Percentiles rank a stretch among this genome's conserved stretches.
Evolutionary conservation across 2,888 invertebrate genomes (phyloP).

Genomic region (Branchellion lobata): DNA sequence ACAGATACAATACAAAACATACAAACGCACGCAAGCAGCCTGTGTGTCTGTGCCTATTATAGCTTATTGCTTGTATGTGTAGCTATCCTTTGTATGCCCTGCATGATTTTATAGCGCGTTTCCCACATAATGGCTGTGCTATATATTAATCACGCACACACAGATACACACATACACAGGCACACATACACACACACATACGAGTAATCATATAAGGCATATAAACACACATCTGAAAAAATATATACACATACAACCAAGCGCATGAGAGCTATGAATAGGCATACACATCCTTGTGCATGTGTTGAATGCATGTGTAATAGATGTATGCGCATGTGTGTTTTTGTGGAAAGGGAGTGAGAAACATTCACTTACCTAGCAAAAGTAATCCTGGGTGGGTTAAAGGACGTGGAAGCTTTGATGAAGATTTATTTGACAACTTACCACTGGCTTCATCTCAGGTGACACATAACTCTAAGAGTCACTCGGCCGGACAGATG

Average conservation of each 20-base stretch:
- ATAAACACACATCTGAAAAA: background rate
- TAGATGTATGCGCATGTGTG: background rate
- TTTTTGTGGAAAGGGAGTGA: no score
- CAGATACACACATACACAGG: conserved; percentile 26
- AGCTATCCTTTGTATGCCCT: conserved; percentile 45
- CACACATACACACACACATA: conserved; percentile 30
- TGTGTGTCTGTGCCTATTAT: conserved; percentile 30
- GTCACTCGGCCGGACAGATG: background rate
- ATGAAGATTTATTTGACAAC: background rate
- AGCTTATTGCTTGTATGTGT: conserved; percentile 39
- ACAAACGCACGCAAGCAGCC: conserved; percentile 33
- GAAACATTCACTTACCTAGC: background rate
- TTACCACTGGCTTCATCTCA: background rate
- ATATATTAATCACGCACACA: conserved; percentile 21
- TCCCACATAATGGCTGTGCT: conserved; percentile 39
- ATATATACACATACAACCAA: conserved; percentile 6
- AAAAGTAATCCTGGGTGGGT: background rate
- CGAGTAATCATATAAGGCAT: conserved; percentile 13
- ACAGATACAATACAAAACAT: conserved; percentile 40
- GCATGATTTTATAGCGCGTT: conserved; percentile 43
- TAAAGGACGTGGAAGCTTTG: background rate
- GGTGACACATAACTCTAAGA: background rate
- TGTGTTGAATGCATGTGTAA: background rate
- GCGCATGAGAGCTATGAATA: conserved; percentile 19
- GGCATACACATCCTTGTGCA: conserved; percentile 6